Evolutionary conservation across 2,113 vertebrate genomes (phyloP).

Genomic region (Hiodon tergisus): DNA sequence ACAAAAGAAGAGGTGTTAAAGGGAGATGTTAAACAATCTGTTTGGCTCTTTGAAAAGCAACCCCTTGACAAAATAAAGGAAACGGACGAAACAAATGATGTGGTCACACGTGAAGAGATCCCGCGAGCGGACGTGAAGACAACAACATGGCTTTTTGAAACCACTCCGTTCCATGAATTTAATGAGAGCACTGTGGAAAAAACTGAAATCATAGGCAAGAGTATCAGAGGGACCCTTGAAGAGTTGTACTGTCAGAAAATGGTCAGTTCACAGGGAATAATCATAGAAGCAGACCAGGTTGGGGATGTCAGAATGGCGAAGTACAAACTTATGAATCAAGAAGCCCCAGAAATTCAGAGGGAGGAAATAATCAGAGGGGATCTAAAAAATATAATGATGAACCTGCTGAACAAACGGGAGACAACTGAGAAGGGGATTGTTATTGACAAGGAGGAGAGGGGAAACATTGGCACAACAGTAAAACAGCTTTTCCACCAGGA

Average conservation of each 20-base stretch:
- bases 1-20: slow-evolving; percentile 77
- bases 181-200: slow-evolving; percentile 68
- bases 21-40: slow-evolving; percentile 81
- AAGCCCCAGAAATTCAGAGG: slow-evolving; percentile 75
- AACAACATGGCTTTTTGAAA: slow-evolving; percentile 89
- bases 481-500: slow-evolving; percentile 73
- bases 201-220: slow-evolving; percentile 78
- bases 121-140: slow-evolving; percentile 79
- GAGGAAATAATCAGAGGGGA: slow-evolving; percentile 78
- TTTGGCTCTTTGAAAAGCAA: slow-evolving; percentile 89
- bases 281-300: slow-evolving; percentile 81
- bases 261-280: slow-evolving; percentile 79
- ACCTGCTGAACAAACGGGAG: slow-evolving; percentile 71
- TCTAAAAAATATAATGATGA: slow-evolving; percentile 80
- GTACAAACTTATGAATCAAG: slow-evolving; percentile 79
- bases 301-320: slow-evolving; percentile 87
- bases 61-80: slow-evolving; percentile 77
- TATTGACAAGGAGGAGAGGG: slow-evolving; percentile 74
- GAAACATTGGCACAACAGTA: slow-evolving; percentile 74
- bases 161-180: slow-evolving; percentile 75
- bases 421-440: slow-evolving; percentile 60
- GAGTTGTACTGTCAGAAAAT: slow-evolving; percentile 81
- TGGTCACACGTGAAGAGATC: slow-evolving; percentile 69
- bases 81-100: slow-evolving; percentile 51
- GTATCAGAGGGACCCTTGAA: slow-evolving; percentile 76